Base-by-base conservation (phyloP, 2,888 invertebrate genomes). In the Netelia melanura region DNA sequence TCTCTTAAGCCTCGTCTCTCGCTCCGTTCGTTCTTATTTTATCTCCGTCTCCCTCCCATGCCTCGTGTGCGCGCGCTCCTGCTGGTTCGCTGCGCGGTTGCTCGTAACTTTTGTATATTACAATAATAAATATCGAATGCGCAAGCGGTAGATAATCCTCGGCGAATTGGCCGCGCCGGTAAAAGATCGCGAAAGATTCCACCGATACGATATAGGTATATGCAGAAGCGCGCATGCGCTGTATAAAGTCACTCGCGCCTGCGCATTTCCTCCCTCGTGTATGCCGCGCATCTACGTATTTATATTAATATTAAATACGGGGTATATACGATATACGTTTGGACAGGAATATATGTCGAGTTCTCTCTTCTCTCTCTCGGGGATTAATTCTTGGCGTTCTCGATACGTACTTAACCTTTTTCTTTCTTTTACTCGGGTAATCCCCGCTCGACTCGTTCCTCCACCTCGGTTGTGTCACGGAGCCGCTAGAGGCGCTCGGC, bases 71-170 rank as follows among this genome's bases (percentile, higher is more conserved):
- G 58, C 21, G 58, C 58, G 21, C 58, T 48, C 48, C 48, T 48
- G 48, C 48, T 48, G 48, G 10, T 48, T 21, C 68, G 52, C 23
- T 21, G 68, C 10, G 67, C 58, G 30, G 25, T 23, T 17, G 70
- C 81, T 76, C 81, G 81, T 82, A 71, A 70, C 76, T 76, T 76
- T 77, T 54, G 70, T 76, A 76, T 82, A 76, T 82, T 76, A 70
- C 75, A 64, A 82, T 65, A 76, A 82, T 82, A 82, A 82, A 82
- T 82, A 82, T 82, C 56, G 71, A 76, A 82, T 56, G 43, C 48
- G 25, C 81, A 71, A 76, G 81, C 81, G 70, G 81, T 61, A 75
- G 74, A 81, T 81, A 81, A 81, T 81, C 74, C 81, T 74, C 74
- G 81, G 74, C 74, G 81, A 76, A 82, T 76, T 64, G 76, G 56